Evolutionary conservation across 2,888 invertebrate species (phyloP).

Genomic region (Drosophila rellima): DNA sequence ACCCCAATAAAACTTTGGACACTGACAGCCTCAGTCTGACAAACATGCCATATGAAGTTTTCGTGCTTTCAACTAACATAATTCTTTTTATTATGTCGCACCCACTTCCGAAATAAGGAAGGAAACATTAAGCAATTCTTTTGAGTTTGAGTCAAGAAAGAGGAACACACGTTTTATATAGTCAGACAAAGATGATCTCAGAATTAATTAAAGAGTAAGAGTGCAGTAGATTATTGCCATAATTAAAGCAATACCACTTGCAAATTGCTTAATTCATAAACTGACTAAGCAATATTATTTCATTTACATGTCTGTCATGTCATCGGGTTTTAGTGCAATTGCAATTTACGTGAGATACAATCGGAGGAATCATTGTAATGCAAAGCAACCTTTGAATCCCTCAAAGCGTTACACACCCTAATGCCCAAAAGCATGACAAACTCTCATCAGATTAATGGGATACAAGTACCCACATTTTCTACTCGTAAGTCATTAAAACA

Average conservation of each 20-base stretch:
- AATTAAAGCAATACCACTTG: constrained; percentile 34
- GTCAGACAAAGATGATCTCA: constrained; percentile 21
- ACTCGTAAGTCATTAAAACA: constrained; percentile 44
- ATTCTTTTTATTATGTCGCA: constrained; percentile 42
- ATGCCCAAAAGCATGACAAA: constrained; percentile 35
- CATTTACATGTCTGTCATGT: constrained; percentile 45
- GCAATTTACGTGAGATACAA: constrained; percentile 50
- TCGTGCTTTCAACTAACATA: constrained; percentile 15
- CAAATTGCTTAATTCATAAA: constrained; percentile 19
- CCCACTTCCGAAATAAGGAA: constrained; percentile 35
- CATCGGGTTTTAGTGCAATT: constrained; percentile 30
- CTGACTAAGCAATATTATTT: constrained; percentile 24
- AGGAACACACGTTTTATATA: neutral
- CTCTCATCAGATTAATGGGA: constrained; percentile 38
- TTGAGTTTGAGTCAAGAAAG: neutral
- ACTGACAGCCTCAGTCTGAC: constrained; percentile 40
- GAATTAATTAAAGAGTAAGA: constrained; percentile 30
- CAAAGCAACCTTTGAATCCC: constrained; percentile 19
- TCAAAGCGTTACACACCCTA: constrained; percentile 28
- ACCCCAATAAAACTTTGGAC: constrained; percentile 39
- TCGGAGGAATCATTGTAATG: constrained; percentile 50
- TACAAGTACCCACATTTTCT: neutral
- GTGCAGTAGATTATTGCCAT: constrained; percentile 7
- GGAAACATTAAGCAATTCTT: neutral
- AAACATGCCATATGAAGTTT: constrained; percentile 22